Evolutionary conservation across 1,140 invertebrate species (phyloP).

Genomic region (Paraescarpia echinospica): DNA sequence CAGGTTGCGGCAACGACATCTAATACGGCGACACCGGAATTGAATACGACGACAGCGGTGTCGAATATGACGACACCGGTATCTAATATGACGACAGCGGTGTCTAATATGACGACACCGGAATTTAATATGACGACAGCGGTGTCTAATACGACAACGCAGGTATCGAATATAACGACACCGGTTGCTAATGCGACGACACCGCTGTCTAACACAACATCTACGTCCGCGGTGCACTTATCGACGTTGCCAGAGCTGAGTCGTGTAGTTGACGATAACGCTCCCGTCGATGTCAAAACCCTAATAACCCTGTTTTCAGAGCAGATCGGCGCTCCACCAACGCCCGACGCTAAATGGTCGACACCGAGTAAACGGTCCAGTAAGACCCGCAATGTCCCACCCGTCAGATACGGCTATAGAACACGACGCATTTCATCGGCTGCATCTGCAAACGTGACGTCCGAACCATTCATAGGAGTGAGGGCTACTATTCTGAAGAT

Average conservation of each 20-base stretch:
- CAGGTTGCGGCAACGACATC: neutral
- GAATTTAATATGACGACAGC: too few relatives aligned
- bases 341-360: neutral
- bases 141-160: too few relatives aligned
- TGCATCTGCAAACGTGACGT: neutral
- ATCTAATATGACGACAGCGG: too few relatives aligned
- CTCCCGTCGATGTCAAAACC: neutral
- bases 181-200: too few relatives aligned
- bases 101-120: too few relatives aligned
- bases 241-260: neutral
- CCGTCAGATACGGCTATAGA: neutral
- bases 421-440: neutral
- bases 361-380: neutral
- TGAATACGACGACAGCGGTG: too few relatives aligned
- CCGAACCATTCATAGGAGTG: neutral
- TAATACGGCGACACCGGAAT: too few relatives aligned
- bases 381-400: neutral
- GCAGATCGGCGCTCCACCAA: neutral
- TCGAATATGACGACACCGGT: too few relatives aligned
- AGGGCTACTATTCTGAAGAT: neutral
- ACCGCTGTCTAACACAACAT: neutral
- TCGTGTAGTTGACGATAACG: neutral
- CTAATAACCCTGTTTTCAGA: neutral
- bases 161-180: too few relatives aligned
- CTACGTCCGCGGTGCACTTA: neutral